phyloP scores from a whole-genome alignment of 2,797 vertebrate species.

The Poecile montanus region DNA sequence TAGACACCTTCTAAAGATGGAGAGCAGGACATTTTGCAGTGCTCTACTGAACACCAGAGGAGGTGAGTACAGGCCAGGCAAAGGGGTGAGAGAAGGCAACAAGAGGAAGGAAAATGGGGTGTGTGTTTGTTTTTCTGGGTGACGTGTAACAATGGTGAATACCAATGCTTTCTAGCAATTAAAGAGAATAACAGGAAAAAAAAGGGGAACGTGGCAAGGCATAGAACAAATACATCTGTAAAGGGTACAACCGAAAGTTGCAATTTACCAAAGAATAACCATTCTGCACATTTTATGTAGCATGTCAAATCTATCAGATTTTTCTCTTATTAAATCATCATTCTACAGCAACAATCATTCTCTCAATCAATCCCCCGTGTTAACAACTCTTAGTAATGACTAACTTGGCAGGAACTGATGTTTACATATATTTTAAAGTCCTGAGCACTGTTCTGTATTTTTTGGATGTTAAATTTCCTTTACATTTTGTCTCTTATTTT shows the following conservation, averaged over 20 bases:
- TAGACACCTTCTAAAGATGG: not conserved
- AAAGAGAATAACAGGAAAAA: not conserved
- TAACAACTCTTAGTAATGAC: conserved; percentile 62
- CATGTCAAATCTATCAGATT: conserved; percentile 67
- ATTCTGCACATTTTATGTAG: conserved; percentile 64
- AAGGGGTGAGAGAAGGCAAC: not conserved
- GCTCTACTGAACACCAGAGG: not conserved
- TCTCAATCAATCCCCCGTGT: conserved; percentile 53
- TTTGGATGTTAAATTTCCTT: conserved; percentile 35
- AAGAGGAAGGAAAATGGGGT: not conserved
- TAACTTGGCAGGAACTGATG: conserved; percentile 66
- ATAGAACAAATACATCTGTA: conserved; percentile 43
- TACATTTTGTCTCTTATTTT: conserved; percentile 47
- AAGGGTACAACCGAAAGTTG: conserved; percentile 39
- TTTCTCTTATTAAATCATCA: conserved; percentile 72
- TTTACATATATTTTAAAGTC: conserved; percentile 67
- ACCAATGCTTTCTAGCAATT: conserved; percentile 1
- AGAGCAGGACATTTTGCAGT: not conserved
- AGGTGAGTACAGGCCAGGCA: not conserved
- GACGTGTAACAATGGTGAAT: not conserved
- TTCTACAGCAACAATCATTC: conserved; percentile 65
- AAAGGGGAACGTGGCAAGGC: not conserved
- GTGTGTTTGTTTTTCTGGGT: not conserved
- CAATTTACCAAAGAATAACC: conserved; percentile 62
- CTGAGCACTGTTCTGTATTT: conserved; percentile 46